A percentile compares a stretch with the other conserved stretches of the same genome.
phyloP scores from a whole-genome alignment of 1,140 invertebrate species.

The Scaptomyza hsui region DNA sequence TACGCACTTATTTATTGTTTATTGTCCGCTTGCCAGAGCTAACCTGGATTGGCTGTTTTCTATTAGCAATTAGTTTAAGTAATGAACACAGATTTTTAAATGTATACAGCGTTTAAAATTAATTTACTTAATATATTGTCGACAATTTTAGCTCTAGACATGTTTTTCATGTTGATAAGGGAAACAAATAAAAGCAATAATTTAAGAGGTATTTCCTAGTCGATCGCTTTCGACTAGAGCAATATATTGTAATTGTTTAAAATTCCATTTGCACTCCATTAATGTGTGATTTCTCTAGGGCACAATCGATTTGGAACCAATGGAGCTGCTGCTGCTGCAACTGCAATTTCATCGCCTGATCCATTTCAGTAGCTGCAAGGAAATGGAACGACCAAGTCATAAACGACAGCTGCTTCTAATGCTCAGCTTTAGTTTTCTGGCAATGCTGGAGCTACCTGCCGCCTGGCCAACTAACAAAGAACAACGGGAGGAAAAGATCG shows the following conservation, averaged over 20 bases:
- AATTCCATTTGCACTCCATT: too few relatives aligned
- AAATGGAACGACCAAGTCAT: not conserved
- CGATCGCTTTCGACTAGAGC: too few relatives aligned
- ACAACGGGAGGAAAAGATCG: not conserved
- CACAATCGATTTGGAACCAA: not conserved
- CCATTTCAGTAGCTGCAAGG: not conserved
- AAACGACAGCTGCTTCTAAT: not conserved
- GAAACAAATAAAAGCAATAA: too few relatives aligned
- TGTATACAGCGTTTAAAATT: conserved; percentile 50
- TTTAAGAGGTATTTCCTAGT: too few relatives aligned
- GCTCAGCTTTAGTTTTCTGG: not conserved
- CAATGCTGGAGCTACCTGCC: not conserved
- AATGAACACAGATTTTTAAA: conserved; percentile 72
- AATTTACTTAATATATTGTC: conserved; percentile 14
- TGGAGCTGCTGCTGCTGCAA: not conserved
- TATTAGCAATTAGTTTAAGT: conserved; percentile 73
- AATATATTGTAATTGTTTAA: too few relatives aligned
- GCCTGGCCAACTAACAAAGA: too few relatives aligned
- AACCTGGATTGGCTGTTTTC: too few relatives aligned
- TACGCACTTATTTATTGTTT: too few relatives aligned
- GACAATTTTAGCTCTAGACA: too few relatives aligned
- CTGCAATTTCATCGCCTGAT: not conserved
- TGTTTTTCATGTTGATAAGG: too few relatives aligned
- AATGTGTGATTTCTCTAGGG: too few relatives aligned
- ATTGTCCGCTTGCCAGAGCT: not conserved